Evolutionary conservation across 2,888 invertebrate species (phyloP).

Genomic region (Acheta domesticus): DNA sequence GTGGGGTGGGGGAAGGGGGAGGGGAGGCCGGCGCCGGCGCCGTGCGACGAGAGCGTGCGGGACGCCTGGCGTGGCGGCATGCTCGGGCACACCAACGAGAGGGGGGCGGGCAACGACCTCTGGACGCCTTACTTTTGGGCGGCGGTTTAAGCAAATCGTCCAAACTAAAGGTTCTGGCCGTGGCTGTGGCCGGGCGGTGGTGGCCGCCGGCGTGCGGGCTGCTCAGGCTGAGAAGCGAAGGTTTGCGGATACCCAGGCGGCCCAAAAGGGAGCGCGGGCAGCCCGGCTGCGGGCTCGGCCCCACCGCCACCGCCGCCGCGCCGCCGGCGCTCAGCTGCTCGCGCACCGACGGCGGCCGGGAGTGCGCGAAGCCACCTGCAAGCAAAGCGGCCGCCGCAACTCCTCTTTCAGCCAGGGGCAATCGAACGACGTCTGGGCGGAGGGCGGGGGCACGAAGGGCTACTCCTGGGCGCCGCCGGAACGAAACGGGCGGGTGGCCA

Average conservation of each 20-base stretch:
- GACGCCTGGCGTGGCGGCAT: constrained; percentile 7
- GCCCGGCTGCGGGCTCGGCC: constrained; percentile 40
- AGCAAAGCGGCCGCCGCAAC: neutral
- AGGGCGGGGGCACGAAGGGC: neutral
- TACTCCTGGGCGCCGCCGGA: no score
- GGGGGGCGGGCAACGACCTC: neutral
- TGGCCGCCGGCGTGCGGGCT: constrained; percentile 53
- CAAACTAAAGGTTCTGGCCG: constrained; percentile 81
- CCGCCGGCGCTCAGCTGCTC: constrained; percentile 53
- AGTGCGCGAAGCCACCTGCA: constrained; percentile 34
- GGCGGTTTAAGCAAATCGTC: constrained; percentile 83
- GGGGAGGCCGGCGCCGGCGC: constrained; percentile 22
- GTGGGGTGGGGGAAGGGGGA: neutral
- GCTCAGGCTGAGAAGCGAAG: constrained; percentile 78
- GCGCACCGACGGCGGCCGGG: constrained; percentile 56
- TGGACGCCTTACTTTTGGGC: constrained; percentile 70
- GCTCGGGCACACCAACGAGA: constrained; percentile 4
- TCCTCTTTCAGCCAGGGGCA: neutral
- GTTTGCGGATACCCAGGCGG: constrained; percentile 83
- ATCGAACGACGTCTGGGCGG: neutral
- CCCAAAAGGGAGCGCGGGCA: constrained; percentile 67
- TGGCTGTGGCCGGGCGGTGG: constrained; percentile 54
- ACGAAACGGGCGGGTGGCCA: no score
- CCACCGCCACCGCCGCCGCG: constrained; percentile 47
- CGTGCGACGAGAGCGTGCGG: constrained; percentile 18